Evolutionary conservation across 2,888 invertebrate species (phyloP).

Genomic region (Dysmachus trigonus): DNA sequence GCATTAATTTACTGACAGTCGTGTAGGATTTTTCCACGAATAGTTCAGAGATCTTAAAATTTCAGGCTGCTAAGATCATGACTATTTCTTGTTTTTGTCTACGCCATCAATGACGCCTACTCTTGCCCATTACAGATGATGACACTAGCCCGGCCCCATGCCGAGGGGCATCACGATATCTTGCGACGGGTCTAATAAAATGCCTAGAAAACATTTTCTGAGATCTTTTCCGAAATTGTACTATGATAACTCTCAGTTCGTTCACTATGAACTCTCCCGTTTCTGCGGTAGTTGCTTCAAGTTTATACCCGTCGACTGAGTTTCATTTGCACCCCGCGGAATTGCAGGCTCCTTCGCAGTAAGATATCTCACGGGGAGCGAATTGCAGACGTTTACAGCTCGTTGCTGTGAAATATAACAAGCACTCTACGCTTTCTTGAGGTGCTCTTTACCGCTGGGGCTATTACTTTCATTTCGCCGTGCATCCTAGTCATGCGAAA

Average conservation of each 20-base stretch:
- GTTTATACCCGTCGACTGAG: neutral
- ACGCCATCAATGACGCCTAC: slow-evolving; percentile 10
- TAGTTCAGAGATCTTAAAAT: neutral
- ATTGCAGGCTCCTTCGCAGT: neutral
- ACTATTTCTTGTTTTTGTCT: slow-evolving; percentile 13
- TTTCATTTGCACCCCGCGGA: neutral
- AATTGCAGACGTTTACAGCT: neutral
- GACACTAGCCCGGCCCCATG: neutral
- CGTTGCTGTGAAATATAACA: neutral
- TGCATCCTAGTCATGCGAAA: neutral
- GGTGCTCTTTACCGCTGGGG: neutral
- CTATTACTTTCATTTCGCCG: neutral
- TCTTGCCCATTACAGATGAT: neutral
- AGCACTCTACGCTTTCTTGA: neutral
- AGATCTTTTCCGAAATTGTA: slow-evolving; percentile 24
- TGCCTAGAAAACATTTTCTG: slow-evolving; percentile 12
- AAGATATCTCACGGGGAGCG: neutral
- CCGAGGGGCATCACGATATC: slow-evolving; percentile 19
- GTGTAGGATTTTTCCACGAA: neutral
- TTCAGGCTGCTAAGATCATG: neutral
- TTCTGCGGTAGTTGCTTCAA: neutral
- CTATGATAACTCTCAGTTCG: neutral
- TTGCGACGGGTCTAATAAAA: slow-evolving; percentile 23
- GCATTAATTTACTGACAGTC: neutral
- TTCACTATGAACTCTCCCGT: neutral